A percentile compares a stretch with the other conserved stretches of the same genome.
Evolutionary conservation across 2,797 vertebrate species (phyloP).

Genomic region (Silurus aristotelis): DNA sequence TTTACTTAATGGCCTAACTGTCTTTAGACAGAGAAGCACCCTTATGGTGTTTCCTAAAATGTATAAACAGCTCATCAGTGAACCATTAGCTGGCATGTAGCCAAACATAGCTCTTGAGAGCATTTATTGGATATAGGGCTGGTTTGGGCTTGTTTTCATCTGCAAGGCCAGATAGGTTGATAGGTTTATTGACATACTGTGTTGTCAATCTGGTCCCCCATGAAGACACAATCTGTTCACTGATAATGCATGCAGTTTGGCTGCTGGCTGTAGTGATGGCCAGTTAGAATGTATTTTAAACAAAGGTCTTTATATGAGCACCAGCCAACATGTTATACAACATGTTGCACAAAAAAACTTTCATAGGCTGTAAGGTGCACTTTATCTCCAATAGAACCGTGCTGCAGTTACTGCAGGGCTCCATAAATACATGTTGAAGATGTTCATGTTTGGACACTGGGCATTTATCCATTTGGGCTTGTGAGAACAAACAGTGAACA

Average conservation of each 20-base stretch:
- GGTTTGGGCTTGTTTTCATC: conserved; percentile 14
- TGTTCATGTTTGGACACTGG: background rate
- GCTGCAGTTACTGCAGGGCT: background rate
- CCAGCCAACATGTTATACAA: background rate
- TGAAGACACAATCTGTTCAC: conserved; percentile 8
- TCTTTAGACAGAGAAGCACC: background rate
- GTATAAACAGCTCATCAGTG: conserved; percentile 1
- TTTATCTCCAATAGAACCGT: background rate
- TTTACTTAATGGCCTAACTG: background rate
- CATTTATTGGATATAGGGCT: conserved; percentile 11
- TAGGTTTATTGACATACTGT: conserved; percentile 23
- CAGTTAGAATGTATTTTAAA: background rate
- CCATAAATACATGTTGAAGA: background rate
- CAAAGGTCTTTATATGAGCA: background rate
- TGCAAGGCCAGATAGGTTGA: conserved; percentile 22
- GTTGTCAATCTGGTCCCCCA: background rate
- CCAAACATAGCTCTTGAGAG: background rate
- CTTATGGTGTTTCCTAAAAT: background rate
- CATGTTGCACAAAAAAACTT: background rate
- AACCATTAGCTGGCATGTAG: conserved; percentile 5
- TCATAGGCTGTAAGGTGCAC: background rate
- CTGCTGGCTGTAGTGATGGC: background rate
- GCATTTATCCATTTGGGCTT: background rate
- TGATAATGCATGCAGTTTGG: conserved; percentile 12
- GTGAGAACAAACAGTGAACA: background rate